Base-by-base conservation (phyloP, 2,113 vertebrate species). In the Cephalopholis sonnerati region DNA sequence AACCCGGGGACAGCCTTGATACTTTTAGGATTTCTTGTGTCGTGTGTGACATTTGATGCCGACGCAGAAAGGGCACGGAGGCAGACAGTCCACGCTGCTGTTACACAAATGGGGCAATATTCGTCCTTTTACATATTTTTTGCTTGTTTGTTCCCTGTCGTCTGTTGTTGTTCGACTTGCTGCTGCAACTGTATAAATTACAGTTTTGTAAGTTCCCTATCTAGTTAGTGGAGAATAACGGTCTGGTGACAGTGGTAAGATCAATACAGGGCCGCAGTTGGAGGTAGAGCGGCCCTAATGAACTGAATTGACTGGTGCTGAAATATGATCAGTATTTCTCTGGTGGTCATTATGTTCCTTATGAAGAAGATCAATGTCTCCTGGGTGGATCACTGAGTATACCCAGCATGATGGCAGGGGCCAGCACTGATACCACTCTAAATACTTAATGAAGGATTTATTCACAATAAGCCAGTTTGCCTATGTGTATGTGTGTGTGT, bases 241-340 rank as follows among this genome's bases (percentile, higher is more conserved):
- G 83, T 76, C 90, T 89, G 85, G 83, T 89, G 90, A 92, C 93
- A 89, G 88, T 83, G 72, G 74, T 27, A 5, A 46, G 86, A 95
- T 95, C 95, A 83, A 95, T 95, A 91, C 81, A 44, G 64, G 77
- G 77, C 54, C 78, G 50, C 93, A 85, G 89, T 90, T 83, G 93
- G 95, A 94, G 92, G 89, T 75, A 85, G 85, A 93, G 91, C 77
- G 74, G 85, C 89, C 88, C 89, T 94, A 94, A 95, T 95, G 92
- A 95, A 92, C 91, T 76, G 62, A 93, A 93, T 92, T 92, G 92
- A 93, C 89, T 90, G 80, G 81, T 69, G 85, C 92, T 93, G 91
- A 95, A 94, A 94, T 94, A 94, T 95, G 94, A 96, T 94, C 92
- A 89, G 92, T 89, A 89, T 93, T 94, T 94, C 93, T 92, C 86